These are phyloP conservation scores for Neodiprion lecontei DNA, from an alignment of 1,140 invertebrate genomes.

Conservation along the genomic window DNA sequence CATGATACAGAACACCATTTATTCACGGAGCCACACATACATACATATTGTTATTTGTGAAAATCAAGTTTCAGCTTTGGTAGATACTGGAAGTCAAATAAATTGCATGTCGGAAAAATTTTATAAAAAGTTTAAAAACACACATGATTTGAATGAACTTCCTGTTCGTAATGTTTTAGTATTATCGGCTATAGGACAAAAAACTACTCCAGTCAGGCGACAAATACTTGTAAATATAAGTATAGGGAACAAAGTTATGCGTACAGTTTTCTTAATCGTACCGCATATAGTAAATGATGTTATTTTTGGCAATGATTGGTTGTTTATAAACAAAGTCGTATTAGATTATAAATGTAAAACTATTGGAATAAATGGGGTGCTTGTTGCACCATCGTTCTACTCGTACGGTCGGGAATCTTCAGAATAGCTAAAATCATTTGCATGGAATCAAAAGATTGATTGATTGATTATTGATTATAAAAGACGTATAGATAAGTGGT, in stretches of 20 bases:
- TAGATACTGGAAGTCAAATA: constrained; percentile 20
- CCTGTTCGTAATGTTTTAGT: constrained; percentile 17
- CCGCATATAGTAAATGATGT: constrained; percentile 3
- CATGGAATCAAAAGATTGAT: not conserved
- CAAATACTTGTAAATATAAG: constrained; percentile 5
- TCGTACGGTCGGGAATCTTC: constrained; percentile 2
- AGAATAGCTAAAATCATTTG: not conserved
- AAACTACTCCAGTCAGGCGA: constrained; percentile 15
- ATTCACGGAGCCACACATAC: too few species aligned
- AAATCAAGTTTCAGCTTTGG: not conserved
- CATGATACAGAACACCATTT: not conserved
- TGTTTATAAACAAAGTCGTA: constrained; percentile 5
- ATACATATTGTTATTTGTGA: not conserved
- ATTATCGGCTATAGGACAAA: constrained; percentile 13
- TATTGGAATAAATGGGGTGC: not conserved
- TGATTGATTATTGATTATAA: too few species aligned
- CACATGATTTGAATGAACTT: constrained; percentile 3
- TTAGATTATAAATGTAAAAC: constrained; percentile 9
- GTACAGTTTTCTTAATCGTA: constrained; percentile 16
- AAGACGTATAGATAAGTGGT: not conserved
- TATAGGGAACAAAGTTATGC: not conserved
- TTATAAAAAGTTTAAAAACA: constrained; percentile 17
- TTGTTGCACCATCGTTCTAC: not conserved
- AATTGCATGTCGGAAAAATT: constrained; percentile 26
- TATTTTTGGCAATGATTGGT: constrained; percentile 29